Conservation (phyloP, 2,888 invertebrate species). For the Meganola albula region DNA sequence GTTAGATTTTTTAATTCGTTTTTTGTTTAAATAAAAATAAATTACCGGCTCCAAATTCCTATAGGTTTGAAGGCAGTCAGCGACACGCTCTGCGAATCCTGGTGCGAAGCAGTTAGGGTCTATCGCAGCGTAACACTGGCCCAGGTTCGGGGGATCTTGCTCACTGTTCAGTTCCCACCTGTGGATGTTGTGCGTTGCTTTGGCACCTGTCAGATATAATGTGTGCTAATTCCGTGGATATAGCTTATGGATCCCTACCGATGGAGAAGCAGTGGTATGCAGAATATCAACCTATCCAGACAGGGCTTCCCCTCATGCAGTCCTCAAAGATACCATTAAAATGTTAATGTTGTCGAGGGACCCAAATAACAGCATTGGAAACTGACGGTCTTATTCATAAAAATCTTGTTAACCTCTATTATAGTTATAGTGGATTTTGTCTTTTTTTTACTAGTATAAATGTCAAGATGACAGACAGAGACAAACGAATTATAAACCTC, state of each 20-base stretch:
- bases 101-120: slow-evolving; percentile 90
- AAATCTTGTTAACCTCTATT: too few species aligned
- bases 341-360: too few species aligned
- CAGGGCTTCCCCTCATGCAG: not conserved
- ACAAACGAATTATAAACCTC: too few species aligned
- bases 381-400: too few species aligned
- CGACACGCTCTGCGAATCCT: slow-evolving; percentile 85
- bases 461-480: too few species aligned
- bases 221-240: too few species aligned
- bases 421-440: too few species aligned
- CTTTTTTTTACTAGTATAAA: too few species aligned
- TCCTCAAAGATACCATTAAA: not conserved
- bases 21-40: too few species aligned
- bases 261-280: not conserved
- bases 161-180: slow-evolving; percentile 81
- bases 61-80: slow-evolving; percentile 81
- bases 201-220: slow-evolving; percentile 59
- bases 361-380: too few species aligned
- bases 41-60: slow-evolving; percentile 82
- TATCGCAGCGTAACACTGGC: slow-evolving; percentile 93
- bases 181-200: slow-evolving; percentile 84
- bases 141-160: slow-evolving; percentile 83
- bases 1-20: too few species aligned
- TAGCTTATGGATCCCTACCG: not conserved
- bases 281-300: not conserved